Conservation (phyloP, 2,113 vertebrate genomes). For the Ancistrus triradiatus region DNA sequence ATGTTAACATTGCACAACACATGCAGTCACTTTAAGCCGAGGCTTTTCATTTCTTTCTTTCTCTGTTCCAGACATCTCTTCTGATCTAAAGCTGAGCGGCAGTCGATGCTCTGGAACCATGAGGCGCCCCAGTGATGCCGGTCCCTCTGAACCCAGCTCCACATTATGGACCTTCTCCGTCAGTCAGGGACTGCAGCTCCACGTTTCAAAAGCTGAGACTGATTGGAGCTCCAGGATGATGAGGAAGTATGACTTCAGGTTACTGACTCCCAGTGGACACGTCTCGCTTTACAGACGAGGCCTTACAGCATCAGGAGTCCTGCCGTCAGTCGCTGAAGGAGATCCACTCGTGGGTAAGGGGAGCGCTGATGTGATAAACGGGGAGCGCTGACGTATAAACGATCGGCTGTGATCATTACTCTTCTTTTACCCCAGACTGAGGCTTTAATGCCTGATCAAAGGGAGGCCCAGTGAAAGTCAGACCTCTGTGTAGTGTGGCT, state of each 20-base stretch:
- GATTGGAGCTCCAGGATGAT: background rate
- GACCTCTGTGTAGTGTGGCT: no score
- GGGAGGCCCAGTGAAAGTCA: no score
- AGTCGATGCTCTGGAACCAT: background rate
- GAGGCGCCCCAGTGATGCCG: background rate
- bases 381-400: no score
- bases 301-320: background rate
- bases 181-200: constrained; percentile 13
- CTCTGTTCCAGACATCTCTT: no score
- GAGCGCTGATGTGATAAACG: no score
- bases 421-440: no score
- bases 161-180: background rate
- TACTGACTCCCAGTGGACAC: constrained; percentile 4
- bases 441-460: no score
- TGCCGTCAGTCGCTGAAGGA: background rate
- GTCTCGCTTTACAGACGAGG: background rate
- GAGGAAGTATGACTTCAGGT: background rate
- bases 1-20: no score
- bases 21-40: no score
- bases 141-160: background rate
- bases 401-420: no score
- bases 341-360: background rate
- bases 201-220: background rate
- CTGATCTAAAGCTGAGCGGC: no score
- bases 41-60: no score